Base-by-base conservation (phyloP, 1,140 invertebrate species). In the Drosophila virilis region DNA sequence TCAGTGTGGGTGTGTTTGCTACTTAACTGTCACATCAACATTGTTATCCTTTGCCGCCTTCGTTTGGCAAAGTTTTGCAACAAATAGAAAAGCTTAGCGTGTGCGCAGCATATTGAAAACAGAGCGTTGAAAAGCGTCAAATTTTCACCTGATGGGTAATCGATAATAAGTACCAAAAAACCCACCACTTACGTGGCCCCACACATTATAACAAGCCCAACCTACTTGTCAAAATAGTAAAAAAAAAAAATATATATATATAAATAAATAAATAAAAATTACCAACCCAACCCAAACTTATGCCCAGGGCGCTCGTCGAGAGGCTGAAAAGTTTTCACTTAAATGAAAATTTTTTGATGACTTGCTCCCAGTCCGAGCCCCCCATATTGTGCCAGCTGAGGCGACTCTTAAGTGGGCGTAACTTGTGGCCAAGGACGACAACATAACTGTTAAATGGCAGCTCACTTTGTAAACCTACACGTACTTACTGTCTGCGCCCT, bases 61-160 rank as follows among this genome's bases (percentile, higher is more conserved):
- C 79, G 79, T 79, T 86, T 86, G 79, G 88, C 76, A 89, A 86
- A 88, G 61, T 89, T 88, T 84, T 55, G 13, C 45, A 65, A 61
- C 48, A 50, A 66, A 71, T 58, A 57, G 58, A 71, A 65, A 69
- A 65, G 58, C 55, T 42, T 69, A 69, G 67, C 67, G 80, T 88
- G 83, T 80, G 83, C 72, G 58, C 72, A 74, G 78, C 79, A 86
- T 82, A 77, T 79, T 82, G 79, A 83, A 77, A 79, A 69, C 50
- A 32, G 45, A 59, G 9, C 54, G 67, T 46, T 65, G 58, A 74
- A 52, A 73, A 61, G 61, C 52, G 35, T 55, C 62, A 59, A 62
- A 77, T 76, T 61, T 72, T 89, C 84, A 89, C 83, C 84, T 89
- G 80, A 89, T 89, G 68, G 79, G 40, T 74, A 88, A 88, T 88